Percentiles rank a stretch among this genome's conserved stretches.
phyloP scores from a whole-genome alignment of 2,113 vertebrate species.

The Trochalopteron elliotii region DNA sequence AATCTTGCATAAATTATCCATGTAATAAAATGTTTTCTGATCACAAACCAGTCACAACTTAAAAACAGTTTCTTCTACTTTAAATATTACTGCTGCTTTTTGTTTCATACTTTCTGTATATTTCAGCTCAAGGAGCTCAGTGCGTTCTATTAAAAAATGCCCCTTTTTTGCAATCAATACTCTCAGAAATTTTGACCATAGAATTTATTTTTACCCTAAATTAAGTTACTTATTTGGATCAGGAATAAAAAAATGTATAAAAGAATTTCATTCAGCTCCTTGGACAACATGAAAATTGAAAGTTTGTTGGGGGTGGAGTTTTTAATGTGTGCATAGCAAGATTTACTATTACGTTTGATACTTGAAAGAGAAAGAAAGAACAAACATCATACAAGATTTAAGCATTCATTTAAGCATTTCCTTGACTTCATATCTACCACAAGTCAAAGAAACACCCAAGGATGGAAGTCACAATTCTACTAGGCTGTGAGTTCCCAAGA shows the following conservation, averaged over 20 bases:
- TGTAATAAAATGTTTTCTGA: neutral
- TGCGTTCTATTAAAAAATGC: neutral
- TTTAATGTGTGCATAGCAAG: neutral
- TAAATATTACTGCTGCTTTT: neutral
- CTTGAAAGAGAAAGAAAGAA: neutral
- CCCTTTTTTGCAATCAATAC: neutral
- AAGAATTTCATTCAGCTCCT: neutral
- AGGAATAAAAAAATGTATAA: neutral
- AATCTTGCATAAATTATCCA: neutral
- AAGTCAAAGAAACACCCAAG: neutral
- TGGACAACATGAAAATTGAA: neutral
- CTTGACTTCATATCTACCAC: neutral
- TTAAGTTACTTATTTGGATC: neutral
- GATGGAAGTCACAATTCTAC: neutral
- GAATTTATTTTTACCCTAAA: neutral
- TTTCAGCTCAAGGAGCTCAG: neutral
- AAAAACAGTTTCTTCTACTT: neutral
- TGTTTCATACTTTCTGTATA: neutral
- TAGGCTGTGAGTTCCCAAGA: neutral
- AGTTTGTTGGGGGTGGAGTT: rapidly evolving
- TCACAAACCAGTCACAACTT: neutral
- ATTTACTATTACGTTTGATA: neutral
- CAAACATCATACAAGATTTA: neutral
- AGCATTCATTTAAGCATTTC: neutral
- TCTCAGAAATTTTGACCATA: neutral